Evolutionary conservation across 2,888 invertebrate genomes (phyloP).

Genomic region (Julus scanicus): DNA sequence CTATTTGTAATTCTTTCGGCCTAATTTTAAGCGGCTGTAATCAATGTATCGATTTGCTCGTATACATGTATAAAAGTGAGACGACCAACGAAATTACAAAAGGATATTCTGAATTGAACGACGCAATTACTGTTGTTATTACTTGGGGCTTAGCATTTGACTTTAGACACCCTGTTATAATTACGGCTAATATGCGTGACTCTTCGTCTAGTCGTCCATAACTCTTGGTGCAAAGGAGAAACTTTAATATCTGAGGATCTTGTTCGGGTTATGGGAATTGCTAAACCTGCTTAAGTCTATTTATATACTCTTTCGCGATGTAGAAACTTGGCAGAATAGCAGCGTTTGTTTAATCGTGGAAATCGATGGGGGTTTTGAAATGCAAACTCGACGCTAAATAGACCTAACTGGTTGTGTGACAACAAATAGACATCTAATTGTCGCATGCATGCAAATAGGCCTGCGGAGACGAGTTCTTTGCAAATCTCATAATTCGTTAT

Average conservation of each 20-base stretch:
- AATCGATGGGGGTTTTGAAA: constrained; percentile 25
- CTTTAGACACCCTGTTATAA: constrained; percentile 16
- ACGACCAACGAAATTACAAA: not conserved
- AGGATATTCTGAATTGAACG: not conserved
- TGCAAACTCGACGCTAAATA: not conserved
- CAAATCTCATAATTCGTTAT: constrained; percentile 15
- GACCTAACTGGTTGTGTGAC: not conserved
- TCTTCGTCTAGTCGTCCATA: not conserved
- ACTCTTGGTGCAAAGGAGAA: not conserved
- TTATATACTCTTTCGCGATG: not conserved
- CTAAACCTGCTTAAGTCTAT: constrained; percentile 24
- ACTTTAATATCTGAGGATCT: not conserved
- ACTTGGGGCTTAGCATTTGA: constrained; percentile 19
- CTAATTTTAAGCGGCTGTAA: constrained; percentile 6
- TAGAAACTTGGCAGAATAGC: not conserved
- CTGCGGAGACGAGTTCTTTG: not conserved
- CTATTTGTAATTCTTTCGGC: not conserved
- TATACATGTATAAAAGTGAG: not conserved
- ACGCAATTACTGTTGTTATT: constrained; percentile 25
- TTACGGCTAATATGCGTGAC: not conserved
- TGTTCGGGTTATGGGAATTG: not conserved
- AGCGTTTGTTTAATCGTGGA: not conserved
- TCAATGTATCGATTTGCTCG: constrained; percentile 16
- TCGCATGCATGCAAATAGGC: not conserved
- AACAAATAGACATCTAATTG: constrained; percentile 11